Conservation (phyloP, 2,888 invertebrate species). For the Philereme vetulata region DNA sequence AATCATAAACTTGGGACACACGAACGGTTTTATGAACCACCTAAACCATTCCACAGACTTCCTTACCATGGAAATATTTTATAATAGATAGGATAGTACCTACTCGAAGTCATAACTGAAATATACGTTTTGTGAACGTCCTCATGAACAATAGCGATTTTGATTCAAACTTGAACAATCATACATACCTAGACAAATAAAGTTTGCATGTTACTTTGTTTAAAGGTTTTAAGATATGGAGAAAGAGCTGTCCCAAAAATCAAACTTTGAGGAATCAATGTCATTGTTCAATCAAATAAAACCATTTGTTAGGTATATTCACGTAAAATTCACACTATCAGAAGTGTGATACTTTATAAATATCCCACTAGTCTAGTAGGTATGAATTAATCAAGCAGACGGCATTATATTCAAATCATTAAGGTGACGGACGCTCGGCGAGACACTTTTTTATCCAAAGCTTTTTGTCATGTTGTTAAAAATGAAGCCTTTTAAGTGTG, state of each 20-base stretch:
- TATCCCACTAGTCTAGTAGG: slow-evolving; percentile 17
- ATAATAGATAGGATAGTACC: slow-evolving; percentile 29
- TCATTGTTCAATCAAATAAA: too few species aligned
- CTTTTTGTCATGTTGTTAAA: slow-evolving; percentile 11
- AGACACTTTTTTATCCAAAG: slow-evolving; percentile 30
- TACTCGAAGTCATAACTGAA: slow-evolving; percentile 30
- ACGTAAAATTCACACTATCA: too few species aligned
- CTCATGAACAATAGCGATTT: slow-evolving; percentile 25
- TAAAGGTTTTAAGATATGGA: too few species aligned
- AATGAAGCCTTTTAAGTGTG: slow-evolving; percentile 14
- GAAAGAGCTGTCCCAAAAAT: too few species aligned
- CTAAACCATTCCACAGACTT: slow-evolving; percentile 46
- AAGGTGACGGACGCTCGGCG: slow-evolving; percentile 28
- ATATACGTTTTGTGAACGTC: slow-evolving; percentile 36
- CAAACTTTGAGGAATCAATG: too few species aligned
- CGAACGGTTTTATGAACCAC: slow-evolving; percentile 59
- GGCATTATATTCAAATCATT: slow-evolving; percentile 39
- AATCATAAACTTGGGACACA: slow-evolving; percentile 59
- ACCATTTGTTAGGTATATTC: too few species aligned
- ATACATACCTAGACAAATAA: too few species aligned
- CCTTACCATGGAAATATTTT: slow-evolving; percentile 48
- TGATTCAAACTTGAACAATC: slow-evolving; percentile 1
- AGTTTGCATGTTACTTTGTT: too few species aligned
- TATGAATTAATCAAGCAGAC: slow-evolving; percentile 35
- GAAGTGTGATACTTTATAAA: too few species aligned